Conservation (phyloP, 1,140 invertebrate genomes). For the Odontomachus brunneus region DNA sequence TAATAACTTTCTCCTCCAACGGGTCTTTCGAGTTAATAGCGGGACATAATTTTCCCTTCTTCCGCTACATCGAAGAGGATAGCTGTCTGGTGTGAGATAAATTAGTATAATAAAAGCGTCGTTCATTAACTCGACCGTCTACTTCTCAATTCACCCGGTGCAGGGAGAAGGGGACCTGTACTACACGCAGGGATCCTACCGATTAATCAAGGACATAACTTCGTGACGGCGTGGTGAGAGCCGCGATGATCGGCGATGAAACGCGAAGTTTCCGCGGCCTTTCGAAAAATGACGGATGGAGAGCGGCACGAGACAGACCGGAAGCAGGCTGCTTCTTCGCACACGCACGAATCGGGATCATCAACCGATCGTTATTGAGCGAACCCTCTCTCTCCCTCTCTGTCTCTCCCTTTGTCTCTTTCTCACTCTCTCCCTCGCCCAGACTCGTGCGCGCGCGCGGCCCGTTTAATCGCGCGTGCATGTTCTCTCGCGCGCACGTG, state of each 20-base stretch:
- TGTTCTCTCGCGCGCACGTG: background rate
- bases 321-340: slow-evolving; percentile 33
- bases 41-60: slow-evolving; percentile 32
- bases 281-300: slow-evolving; percentile 43
- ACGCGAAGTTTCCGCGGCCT: slow-evolving; percentile 65
- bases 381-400: too few relatives aligned
- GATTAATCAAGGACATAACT: slow-evolving; percentile 54
- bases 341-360: slow-evolving; percentile 31
- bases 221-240: slow-evolving; percentile 70
- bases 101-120: slow-evolving; percentile 55
- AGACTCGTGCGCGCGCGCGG: background rate
- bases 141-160: slow-evolving; percentile 28
- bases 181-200: slow-evolving; percentile 24
- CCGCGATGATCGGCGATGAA: slow-evolving; percentile 70
- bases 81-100: slow-evolving; percentile 21
- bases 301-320: slow-evolving; percentile 9
- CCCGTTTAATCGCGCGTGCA: slow-evolving; percentile 1
- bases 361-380: slow-evolving; percentile 3
- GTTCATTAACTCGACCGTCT: slow-evolving; percentile 41
- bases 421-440: too few relatives aligned
- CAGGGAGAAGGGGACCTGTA: slow-evolving; percentile 18
- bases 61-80: slow-evolving; percentile 12
- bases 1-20: slow-evolving; percentile 36
- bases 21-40: slow-evolving; percentile 31
- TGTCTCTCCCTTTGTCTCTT: too few relatives aligned